Percentiles rank a stretch among this genome's conserved stretches.
Conservation (phyloP, 37 sponge, comb jelly and placozoan species). For the Chondrosia reniformis region DNA sequence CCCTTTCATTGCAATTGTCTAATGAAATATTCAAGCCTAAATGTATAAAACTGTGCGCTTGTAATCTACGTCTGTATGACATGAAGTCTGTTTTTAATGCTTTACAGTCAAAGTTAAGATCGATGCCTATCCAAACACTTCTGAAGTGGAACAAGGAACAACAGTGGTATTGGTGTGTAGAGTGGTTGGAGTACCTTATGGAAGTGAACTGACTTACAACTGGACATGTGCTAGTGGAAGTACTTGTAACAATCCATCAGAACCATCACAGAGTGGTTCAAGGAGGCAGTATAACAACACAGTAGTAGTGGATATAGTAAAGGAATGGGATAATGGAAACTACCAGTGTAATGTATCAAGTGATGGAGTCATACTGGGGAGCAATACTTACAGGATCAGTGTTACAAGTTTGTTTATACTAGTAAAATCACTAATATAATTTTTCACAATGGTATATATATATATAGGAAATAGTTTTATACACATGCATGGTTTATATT, state of each 20-base stretch:
- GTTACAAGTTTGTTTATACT: too few species aligned
- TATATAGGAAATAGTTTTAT: too few species aligned
- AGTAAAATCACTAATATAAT: too few species aligned
- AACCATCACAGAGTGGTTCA: too few species aligned
- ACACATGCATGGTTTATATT: too few species aligned
- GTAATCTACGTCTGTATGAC: too few species aligned
- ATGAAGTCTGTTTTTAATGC: too few species aligned
- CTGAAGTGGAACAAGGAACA: conserved; percentile 6
- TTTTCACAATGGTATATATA: too few species aligned
- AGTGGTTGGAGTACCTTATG: conserved; percentile 16
- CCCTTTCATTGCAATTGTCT: too few species aligned
- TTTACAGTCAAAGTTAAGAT: conserved; percentile 7
- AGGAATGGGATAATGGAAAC: background rate
- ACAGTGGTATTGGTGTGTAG: conserved; percentile 11
- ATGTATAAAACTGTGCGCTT: too few species aligned
- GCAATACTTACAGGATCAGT: background rate
- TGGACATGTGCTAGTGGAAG: conserved; percentile 6
- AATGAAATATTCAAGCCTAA: too few species aligned
- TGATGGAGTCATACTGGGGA: background rate
- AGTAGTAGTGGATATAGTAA: conserved; percentile 1
- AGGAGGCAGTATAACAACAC: conserved; percentile 1
- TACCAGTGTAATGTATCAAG: background rate
- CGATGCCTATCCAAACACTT: conserved; percentile 15
- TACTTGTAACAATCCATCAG: background rate
- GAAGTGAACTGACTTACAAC: background rate